A percentile compares a stretch with the other conserved stretches of the same genome.
These are phyloP conservation scores for Scaptomyza cyrtandrae DNA, from an alignment of 2,888 invertebrate species.

Conservation along the genomic window DNA sequence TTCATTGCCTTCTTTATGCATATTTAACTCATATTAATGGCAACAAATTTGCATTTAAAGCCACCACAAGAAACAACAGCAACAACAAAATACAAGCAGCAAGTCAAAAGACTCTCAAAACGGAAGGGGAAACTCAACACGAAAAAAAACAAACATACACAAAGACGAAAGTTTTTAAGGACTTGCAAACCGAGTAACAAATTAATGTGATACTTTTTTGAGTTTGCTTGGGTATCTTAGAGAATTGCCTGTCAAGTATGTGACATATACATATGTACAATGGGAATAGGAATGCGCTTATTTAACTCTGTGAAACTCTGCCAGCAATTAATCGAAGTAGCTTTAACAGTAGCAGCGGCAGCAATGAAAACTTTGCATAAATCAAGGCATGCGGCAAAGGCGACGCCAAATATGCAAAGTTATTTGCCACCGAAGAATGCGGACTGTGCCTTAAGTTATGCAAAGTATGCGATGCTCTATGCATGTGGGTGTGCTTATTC, in stretches of 20 bases:
- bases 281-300: constrained; percentile 13
- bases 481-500: constrained; percentile 6
- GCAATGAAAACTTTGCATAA: constrained; percentile 63
- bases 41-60: constrained; percentile 54
- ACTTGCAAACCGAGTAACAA: constrained; percentile 47
- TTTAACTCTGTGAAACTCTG: constrained; percentile 34
- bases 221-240: constrained; percentile 1
- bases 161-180: constrained; percentile 53
- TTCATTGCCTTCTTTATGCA: constrained; percentile 16
- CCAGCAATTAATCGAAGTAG: constrained; percentile 72
- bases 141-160: constrained; percentile 42
- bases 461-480: constrained; percentile 57
- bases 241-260: constrained; percentile 28
- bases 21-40: constrained; percentile 33
- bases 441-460: constrained; percentile 71
- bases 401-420: constrained; percentile 71
- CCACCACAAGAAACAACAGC: constrained; percentile 10
- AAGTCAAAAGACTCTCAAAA: constrained; percentile 22
- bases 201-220: constrained; percentile 59
- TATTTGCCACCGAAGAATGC: constrained; percentile 69
- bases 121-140: constrained; percentile 44
- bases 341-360: constrained; percentile 20
- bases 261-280: constrained; percentile 31
- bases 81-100: constrained; percentile 7
- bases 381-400: constrained; percentile 68